Evolutionary conservation across 2,888 invertebrate species (phyloP), one percentile per base, ranked within the genome.

Genomic region (Imbricaverruca yamaguchii): DNA sequence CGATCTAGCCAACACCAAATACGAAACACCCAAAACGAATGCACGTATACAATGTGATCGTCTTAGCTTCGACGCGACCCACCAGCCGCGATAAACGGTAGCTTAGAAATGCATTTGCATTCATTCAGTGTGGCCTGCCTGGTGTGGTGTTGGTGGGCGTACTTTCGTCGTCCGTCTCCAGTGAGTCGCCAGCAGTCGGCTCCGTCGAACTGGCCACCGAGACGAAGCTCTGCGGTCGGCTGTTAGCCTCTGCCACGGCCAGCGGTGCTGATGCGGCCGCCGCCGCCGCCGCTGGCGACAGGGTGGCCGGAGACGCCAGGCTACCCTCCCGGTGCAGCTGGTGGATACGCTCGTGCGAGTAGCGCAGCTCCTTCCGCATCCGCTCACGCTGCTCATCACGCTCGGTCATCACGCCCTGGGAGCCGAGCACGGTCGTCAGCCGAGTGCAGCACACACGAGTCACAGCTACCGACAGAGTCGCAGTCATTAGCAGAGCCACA

Each of bases 361-460:
- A 90, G 85, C 92, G 91, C 85, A 93, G 88, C 86, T 94, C 93
- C 84, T 91, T 91, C 67, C 93, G 90, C 85, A 93, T 88, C 85
- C 91, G 89, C 85, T 92, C 92, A 82, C 92, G 89, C 86, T 94
- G 94, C 85, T 92, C 92, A 86, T 93, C 93, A 85, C 92, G 89
- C 85, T 92, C 91, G 87, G 91, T 92, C 83, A 93, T 90, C 85
- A 92, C 90, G 87, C 91, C 91, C 93, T 81, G 78, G 10, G 80
- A 65, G 74, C 61, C n/a, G 57, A 59, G 53, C n/a, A 61, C 23
- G 11, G 77, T 55, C 3, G 80, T 80, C 55, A 80, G 12, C 21
- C 39, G 39, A 39, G 39, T 39, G 39, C 39, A 39, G 39, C 39
- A 39, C 4, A 39, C 39, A 39, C 39, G 39, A 39, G 39, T 39